Evolutionary conservation across 2,797 vertebrate genomes (phyloP).

Genomic region (Philypnodon macrostomus): DNA sequence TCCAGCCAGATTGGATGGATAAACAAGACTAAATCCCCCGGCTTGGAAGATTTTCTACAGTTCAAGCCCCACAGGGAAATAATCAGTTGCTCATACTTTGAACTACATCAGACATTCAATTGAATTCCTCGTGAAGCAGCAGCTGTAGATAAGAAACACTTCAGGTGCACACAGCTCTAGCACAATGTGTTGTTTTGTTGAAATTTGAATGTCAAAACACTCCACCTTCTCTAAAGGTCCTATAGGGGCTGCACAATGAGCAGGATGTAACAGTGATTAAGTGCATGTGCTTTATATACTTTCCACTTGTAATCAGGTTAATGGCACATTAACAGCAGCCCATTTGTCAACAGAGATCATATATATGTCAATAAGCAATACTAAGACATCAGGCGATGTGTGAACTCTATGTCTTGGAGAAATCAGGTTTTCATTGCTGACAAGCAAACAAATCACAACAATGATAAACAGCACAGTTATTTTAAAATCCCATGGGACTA

Average conservation of each 20-base stretch:
- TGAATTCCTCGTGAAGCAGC: slow-evolving; percentile 18
- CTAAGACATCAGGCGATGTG: not conserved
- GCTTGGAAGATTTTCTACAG: slow-evolving; percentile 43
- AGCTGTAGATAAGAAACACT: too few relatives aligned
- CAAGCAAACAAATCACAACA: too few relatives aligned
- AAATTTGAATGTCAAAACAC: slow-evolving; percentile 22
- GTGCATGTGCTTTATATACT: slow-evolving; percentile 9
- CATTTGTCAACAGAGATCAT: not conserved
- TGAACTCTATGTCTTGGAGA: too few relatives aligned
- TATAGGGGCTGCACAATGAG: slow-evolving; percentile 20
- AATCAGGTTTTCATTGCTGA: too few relatives aligned
- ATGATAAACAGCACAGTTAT: too few relatives aligned
- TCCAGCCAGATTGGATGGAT: slow-evolving; percentile 51
- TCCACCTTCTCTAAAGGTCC: slow-evolving; percentile 17
- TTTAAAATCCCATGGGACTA: too few relatives aligned
- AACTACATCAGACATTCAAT: slow-evolving; percentile 38
- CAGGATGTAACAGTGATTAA: slow-evolving; percentile 27
- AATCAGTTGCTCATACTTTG: slow-evolving; percentile 50
- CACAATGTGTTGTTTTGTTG: slow-evolving; percentile 4
- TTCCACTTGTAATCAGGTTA: slow-evolving; percentile 38
- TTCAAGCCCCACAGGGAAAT: slow-evolving; percentile 41
- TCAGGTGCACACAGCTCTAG: slow-evolving; percentile 18
- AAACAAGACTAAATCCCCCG: slow-evolving; percentile 49
- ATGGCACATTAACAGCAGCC: slow-evolving; percentile 17
- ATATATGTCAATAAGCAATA: slow-evolving; percentile 9